Conservation (phyloP, 1,140 invertebrate species). For the Brachionus asplanchnoidis region DNA sequence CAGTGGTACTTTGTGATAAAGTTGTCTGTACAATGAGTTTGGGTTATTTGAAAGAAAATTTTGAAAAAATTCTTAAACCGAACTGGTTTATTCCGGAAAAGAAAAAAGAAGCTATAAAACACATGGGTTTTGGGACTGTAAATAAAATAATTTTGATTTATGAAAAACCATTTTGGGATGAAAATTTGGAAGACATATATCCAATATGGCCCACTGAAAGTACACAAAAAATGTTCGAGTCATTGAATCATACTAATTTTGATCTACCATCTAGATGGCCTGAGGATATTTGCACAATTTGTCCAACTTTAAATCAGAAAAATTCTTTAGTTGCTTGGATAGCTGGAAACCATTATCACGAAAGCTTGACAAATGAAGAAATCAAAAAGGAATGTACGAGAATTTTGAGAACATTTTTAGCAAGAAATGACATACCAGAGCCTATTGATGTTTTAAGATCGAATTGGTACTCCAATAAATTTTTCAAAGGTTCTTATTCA, state of each 20-base stretch:
- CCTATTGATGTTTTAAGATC: not conserved
- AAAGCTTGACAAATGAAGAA: not conserved
- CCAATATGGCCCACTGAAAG: not conserved
- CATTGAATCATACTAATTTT: not conserved
- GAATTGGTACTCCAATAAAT: slow-evolving; percentile 28
- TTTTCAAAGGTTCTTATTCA: slow-evolving; percentile 12
- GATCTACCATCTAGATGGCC: not conserved
- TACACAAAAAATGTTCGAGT: not conserved
- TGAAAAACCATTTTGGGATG: slow-evolving; percentile 38
- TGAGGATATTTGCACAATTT: slow-evolving; percentile 3
- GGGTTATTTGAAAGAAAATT: slow-evolving; percentile 35
- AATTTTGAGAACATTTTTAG: slow-evolving; percentile 3
- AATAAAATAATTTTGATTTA: slow-evolving; percentile 36
- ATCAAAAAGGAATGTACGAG: not conserved
- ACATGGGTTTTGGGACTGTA: slow-evolving; percentile 32
- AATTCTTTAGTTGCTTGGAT: slow-evolving; percentile 16
- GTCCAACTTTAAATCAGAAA: not conserved
- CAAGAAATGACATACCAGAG: slow-evolving; percentile 16
- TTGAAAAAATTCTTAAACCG: not conserved
- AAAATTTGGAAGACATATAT: slow-evolving; percentile 27
- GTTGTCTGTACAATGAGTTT: slow-evolving; percentile 17
- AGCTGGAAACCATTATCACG: slow-evolving; percentile 12
- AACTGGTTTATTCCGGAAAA: not conserved
- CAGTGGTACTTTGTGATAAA: not conserved
- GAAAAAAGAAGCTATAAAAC: not conserved